These are phyloP conservation scores for Channa maculata DNA, from an alignment of 2,113 vertebrate genomes.

Conservation along the genomic window DNA sequence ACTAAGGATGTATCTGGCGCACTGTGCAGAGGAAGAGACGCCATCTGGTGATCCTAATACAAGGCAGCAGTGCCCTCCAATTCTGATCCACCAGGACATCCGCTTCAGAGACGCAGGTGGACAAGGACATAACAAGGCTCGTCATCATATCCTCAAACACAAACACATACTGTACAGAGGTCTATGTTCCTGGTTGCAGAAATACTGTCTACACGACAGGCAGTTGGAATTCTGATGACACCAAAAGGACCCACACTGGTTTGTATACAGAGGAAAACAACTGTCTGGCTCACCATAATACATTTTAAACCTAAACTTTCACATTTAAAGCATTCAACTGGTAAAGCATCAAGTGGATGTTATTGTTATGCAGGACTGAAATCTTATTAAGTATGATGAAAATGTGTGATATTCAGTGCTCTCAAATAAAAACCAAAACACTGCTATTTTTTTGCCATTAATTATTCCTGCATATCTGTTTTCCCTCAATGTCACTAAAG, in stretches of 20 bases:
- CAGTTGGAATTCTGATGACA: conserved; percentile 6
- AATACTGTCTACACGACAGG: neutral
- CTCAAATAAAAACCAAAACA: too few relatives aligned
- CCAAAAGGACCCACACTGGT: neutral
- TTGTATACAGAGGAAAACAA: neutral
- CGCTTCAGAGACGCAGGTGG: conserved; percentile 44
- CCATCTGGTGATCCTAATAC: conserved; percentile 73
- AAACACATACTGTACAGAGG: neutral
- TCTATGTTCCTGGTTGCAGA: neutral
- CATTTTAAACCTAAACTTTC: too few relatives aligned
- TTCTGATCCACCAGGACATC: conserved; percentile 69
- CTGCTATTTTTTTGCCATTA: too few relatives aligned
- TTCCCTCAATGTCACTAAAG: too few relatives aligned
- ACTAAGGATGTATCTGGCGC: conserved; percentile 63
- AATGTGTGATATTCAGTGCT: too few relatives aligned
- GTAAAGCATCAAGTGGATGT: too few relatives aligned
- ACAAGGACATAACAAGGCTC: conserved; percentile 51
- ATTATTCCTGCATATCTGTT: too few relatives aligned
- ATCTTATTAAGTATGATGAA: too few relatives aligned
- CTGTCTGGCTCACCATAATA: too few relatives aligned
- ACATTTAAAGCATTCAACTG: too few relatives aligned
- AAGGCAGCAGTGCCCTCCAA: conserved; percentile 59
- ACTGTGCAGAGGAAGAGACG: conserved; percentile 56
- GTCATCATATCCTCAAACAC: conserved; percentile 15
- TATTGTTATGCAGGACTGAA: too few relatives aligned